These are phyloP conservation scores for Ecdyonurus torrentis DNA, from an alignment of 2,888 invertebrate genomes.

Conservation along the genomic window DNA sequence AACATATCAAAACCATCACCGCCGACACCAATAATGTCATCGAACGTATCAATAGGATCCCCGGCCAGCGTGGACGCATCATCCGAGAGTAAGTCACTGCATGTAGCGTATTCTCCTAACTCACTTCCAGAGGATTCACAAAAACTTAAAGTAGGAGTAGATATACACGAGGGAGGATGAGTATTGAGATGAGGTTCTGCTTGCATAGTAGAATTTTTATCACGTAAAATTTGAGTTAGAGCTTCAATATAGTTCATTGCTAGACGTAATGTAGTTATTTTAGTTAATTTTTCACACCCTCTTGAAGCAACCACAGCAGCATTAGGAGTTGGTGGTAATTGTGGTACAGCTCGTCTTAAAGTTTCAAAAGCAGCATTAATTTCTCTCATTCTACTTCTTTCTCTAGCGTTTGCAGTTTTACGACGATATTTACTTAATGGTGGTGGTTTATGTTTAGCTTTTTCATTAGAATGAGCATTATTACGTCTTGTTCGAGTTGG, in stretches of 20 bases:
- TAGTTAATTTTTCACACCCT: conserved; percentile 62
- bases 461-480: conserved; percentile 17
- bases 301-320: conserved; percentile 17
- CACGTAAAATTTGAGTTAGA: conserved; percentile 43
- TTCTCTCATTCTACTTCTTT: conserved; percentile 73
- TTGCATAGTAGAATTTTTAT: conserved; percentile 15
- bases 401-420: conserved; percentile 79
- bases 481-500: conserved; percentile 2
- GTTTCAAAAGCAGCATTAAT: conserved; percentile 81
- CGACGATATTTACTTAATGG: conserved; percentile 75
- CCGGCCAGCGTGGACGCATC: conserved; percentile 20
- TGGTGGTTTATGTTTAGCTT: conserved; percentile 37
- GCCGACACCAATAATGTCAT: conserved; percentile 21
- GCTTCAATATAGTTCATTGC: conserved; percentile 78
- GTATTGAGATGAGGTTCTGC: conserved; percentile 5
- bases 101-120: conserved; percentile 17
- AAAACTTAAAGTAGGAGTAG: conserved; percentile 8
- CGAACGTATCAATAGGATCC: conserved; percentile 21
- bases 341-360: conserved; percentile 57
- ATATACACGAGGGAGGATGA: not conserved
- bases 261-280: conserved; percentile 70
- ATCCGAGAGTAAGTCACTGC: conserved; percentile 19
- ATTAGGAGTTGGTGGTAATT: conserved; percentile 9
- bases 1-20: conserved; percentile 28
- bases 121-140: conserved; percentile 14